Evolutionary conservation across 1,140 invertebrate genomes (phyloP).

Genomic region (Drosophila repletoides): DNA sequence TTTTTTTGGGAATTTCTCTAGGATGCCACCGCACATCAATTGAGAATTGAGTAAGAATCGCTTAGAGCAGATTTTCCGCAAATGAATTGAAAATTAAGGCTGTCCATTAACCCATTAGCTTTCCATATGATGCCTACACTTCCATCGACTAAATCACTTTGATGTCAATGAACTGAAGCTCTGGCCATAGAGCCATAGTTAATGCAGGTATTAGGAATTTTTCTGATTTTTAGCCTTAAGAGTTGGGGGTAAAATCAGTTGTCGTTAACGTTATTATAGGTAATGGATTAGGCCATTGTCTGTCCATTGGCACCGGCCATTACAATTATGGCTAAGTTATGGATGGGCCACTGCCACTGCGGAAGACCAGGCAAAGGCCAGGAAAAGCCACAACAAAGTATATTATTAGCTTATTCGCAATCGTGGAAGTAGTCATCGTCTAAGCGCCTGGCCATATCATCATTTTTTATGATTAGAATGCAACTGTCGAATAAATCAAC

Average conservation of each 20-base stretch:
- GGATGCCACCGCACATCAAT: too few relatives aligned
- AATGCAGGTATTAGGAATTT: too few relatives aligned
- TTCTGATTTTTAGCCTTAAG: background rate
- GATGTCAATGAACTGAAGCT: background rate
- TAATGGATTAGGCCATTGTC: background rate
- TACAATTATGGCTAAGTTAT: conserved; percentile 5
- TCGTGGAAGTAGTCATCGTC: conserved; percentile 24
- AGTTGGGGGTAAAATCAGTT: too few relatives aligned
- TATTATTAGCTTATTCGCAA: conserved; percentile 8
- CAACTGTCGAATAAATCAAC: conserved; percentile 45
- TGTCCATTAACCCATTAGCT: conserved; percentile 5
- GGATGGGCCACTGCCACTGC: background rate
- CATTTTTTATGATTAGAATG: conserved; percentile 44
- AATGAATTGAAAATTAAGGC: too few relatives aligned
- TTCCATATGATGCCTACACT: too few relatives aligned
- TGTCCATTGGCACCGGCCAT: background rate
- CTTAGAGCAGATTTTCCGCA: too few relatives aligned
- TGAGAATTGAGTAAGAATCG: too few relatives aligned
- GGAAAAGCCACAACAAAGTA: conserved; percentile 32
- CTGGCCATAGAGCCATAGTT: too few relatives aligned
- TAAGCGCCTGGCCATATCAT: conserved; percentile 31
- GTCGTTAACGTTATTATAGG: background rate
- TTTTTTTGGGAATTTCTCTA: too few relatives aligned
- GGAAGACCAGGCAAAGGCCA: conserved; percentile 27
- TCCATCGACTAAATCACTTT: background rate